phyloP scores from a whole-genome alignment of 2,888 invertebrate genomes.

The Eugnorisma glareosa region DNA sequence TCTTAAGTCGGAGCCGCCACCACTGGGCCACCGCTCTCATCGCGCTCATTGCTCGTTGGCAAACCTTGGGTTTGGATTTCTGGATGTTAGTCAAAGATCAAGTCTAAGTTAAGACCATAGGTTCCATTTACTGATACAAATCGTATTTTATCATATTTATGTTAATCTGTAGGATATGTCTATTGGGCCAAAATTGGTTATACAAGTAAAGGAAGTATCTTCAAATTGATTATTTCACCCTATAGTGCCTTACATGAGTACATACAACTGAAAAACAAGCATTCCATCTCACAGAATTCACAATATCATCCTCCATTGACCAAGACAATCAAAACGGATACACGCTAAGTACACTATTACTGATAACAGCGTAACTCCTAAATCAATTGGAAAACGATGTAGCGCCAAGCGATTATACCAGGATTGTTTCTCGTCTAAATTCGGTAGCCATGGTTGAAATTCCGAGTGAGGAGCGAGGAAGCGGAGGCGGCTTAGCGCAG shows the following conservation, averaged over 20 bases:
- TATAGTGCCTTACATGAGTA: background rate
- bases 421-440: constrained; percentile 49
- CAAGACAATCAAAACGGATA: constrained; percentile 14
- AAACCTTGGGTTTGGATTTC: no score
- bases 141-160: no score
- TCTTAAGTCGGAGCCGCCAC: no score
- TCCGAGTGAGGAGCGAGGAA: constrained; percentile 18
- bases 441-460: constrained; percentile 46
- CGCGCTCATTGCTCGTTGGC: no score
- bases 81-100: no score
- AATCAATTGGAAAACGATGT: constrained; percentile 55
- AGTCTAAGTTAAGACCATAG: no score
- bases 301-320: constrained; percentile 4
- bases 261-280: background rate
- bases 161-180: no score
- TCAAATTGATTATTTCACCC: background rate
- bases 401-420: constrained; percentile 42
- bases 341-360: constrained; percentile 23
- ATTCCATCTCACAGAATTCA: background rate
- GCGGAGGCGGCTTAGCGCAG: constrained; percentile 24
- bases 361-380: constrained; percentile 27
- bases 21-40: no score
- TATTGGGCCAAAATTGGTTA: no score
- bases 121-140: no score
- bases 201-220: background rate